Evolutionary conservation across 30 jellyfish, hydroid and myxozoan genomes (phyloP).

Genomic region (Hydra vulgaris): DNA sequence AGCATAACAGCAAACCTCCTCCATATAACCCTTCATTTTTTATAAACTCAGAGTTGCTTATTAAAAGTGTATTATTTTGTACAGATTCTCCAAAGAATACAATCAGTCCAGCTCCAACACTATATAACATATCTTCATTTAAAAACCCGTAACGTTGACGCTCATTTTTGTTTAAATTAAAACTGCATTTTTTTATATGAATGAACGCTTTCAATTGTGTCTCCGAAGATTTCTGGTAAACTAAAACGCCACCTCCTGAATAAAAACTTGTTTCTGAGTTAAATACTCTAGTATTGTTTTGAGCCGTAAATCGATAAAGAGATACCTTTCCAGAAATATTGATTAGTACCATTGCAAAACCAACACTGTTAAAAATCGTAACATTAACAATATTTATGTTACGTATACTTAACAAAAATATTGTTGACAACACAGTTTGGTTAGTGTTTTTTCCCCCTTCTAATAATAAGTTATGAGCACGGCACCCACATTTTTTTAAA

Average conservation of each 20-base stretch:
- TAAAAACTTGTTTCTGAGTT: neutral
- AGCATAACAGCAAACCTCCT: neutral
- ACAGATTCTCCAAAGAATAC: neutral
- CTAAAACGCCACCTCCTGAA: neutral
- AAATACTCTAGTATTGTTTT: neutral
- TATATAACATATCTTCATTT: neutral
- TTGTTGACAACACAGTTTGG: neutral
- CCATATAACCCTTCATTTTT: neutral
- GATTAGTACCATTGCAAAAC: neutral
- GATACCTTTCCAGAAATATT: neutral
- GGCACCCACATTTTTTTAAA: neutral
- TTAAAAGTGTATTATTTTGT: neutral
- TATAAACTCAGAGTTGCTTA: neutral
- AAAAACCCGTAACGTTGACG: neutral
- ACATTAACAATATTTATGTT: neutral
- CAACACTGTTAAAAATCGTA: neutral
- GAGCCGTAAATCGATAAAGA: neutral
- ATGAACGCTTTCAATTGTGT: neutral
- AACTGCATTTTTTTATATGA: neutral
- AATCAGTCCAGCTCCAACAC: neutral
- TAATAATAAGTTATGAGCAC: no score
- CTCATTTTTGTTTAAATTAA: neutral
- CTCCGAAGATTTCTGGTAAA: neutral
- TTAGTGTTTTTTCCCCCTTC: neutral
- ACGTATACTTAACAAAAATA: neutral